Evolutionary conservation across 2,797 vertebrate species (phyloP).

Genomic region (Parambassis ranga): DNA sequence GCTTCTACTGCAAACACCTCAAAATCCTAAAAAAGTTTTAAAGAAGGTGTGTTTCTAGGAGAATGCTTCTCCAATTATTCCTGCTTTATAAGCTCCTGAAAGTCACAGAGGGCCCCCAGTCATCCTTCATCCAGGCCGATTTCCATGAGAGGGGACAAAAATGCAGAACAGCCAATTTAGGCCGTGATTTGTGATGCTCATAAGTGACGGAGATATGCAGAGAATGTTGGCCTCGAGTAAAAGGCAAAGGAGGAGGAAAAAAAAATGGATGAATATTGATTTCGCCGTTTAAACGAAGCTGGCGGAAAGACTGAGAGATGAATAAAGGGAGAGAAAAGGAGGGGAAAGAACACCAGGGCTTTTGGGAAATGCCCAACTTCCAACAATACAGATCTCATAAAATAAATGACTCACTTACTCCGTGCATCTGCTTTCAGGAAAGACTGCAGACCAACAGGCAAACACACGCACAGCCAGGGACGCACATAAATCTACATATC

Average conservation of each 20-base stretch:
- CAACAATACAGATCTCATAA: slow-evolving; percentile 56
- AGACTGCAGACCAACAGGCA: slow-evolving; percentile 7
- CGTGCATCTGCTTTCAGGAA: slow-evolving; percentile 33
- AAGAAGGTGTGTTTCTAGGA: slow-evolving; percentile 40
- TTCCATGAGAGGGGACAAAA: slow-evolving; percentile 47
- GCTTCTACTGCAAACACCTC: slow-evolving; percentile 20
- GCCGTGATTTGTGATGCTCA: slow-evolving; percentile 65
- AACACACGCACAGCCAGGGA: slow-evolving; percentile 5
- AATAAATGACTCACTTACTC: slow-evolving; percentile 65
- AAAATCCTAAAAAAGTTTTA: slow-evolving; percentile 25
- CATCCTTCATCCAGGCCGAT: slow-evolving; percentile 49
- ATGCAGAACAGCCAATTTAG: slow-evolving; percentile 63
- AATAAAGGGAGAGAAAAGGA: slow-evolving; percentile 9
- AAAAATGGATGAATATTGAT: slow-evolving; percentile 61
- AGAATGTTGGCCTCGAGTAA: slow-evolving; percentile 46
- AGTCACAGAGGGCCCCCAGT: slow-evolving; percentile 46
- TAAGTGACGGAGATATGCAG: slow-evolving; percentile 58
- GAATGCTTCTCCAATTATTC: slow-evolving; percentile 53
- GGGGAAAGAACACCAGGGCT: not conserved
- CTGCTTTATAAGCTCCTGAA: slow-evolving; percentile 53
- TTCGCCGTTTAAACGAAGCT: slow-evolving; percentile 57
- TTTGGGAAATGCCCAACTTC: slow-evolving; percentile 52
- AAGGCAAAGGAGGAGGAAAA: slow-evolving; percentile 30
- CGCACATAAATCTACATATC: slow-evolving; percentile 50
- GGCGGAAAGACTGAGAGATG: slow-evolving; percentile 34